These are phyloP conservation scores for Nephrotoma flavescens DNA, from an alignment of 2,888 invertebrate genomes.

Conservation along the genomic window DNA sequence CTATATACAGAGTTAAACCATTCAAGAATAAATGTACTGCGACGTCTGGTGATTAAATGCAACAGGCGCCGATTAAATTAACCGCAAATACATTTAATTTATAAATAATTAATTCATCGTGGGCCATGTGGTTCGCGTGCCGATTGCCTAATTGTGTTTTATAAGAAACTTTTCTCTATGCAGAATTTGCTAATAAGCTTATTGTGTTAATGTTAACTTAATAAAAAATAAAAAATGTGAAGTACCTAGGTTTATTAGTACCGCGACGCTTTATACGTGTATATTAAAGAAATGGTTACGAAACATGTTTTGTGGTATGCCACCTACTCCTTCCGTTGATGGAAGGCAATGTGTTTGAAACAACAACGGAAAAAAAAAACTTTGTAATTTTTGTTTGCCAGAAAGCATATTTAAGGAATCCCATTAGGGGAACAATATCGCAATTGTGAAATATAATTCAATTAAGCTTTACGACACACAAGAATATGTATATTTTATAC, in stretches of 20 bases:
- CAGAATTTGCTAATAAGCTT: too few species aligned
- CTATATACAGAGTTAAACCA: too few species aligned
- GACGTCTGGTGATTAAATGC: too few species aligned
- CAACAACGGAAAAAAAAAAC: background rate
- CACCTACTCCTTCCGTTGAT: background rate
- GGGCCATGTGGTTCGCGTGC: too few species aligned
- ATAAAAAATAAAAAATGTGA: background rate
- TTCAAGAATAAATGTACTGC: too few species aligned
- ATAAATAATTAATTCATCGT: too few species aligned
- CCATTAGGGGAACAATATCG: background rate
- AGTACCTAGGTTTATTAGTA: background rate
- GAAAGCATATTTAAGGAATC: background rate
- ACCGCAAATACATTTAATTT: too few species aligned
- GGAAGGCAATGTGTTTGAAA: background rate
- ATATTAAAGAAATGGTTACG: background rate
- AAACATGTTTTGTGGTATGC: background rate
- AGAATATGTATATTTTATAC: background rate
- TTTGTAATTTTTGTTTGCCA: background rate
- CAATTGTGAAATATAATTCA: background rate
- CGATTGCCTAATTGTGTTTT: too few species aligned
- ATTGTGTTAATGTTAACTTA: background rate
- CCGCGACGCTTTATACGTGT: background rate
- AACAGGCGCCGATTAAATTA: too few species aligned
- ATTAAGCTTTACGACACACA: background rate
- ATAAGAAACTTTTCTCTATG: too few species aligned